Percentiles rank a stretch among this genome's conserved stretches.
Evolutionary conservation across 2,113 vertebrate species (phyloP).

Genomic region (Mixornis gularis): DNA sequence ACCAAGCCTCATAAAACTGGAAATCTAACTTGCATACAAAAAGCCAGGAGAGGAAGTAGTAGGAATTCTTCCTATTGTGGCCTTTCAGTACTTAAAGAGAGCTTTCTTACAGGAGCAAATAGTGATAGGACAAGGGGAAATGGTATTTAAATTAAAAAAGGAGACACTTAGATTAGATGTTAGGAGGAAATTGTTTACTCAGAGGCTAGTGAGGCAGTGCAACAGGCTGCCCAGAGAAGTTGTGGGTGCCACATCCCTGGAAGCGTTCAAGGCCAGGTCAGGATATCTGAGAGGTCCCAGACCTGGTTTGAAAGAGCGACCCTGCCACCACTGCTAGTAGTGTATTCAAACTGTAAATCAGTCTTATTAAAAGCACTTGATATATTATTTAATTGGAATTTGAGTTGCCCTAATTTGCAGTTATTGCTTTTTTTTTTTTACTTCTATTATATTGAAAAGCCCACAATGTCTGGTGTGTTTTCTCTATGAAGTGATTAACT

Average conservation of each 20-base stretch:
- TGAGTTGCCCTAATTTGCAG: not conserved
- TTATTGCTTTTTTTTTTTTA: not conserved
- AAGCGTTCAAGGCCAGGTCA: not conserved
- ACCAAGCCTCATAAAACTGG: not conserved
- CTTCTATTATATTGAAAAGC: not conserved
- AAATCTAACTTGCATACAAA: not conserved
- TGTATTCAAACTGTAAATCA: not conserved
- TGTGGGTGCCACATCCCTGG: not conserved
- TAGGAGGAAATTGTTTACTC: not conserved
- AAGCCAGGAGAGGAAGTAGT: not conserved
- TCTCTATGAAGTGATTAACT: not conserved
- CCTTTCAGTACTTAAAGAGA: not conserved
- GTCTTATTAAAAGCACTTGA: not conserved
- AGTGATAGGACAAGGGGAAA: not conserved
- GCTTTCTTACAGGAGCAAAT: not conserved
- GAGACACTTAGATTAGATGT: not conserved
- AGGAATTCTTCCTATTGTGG: not conserved
- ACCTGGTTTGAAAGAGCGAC: not conserved
- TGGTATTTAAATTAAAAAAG: not conserved
- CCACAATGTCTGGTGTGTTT: not conserved
- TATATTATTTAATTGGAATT: not conserved
- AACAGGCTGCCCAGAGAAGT: not conserved
- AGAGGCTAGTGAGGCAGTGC: not conserved
- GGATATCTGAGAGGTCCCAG: not conserved
- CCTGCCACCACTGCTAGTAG: not conserved